phyloP scores from a whole-genome alignment of 1,140 invertebrate genomes.

The Gryllus bimaculatus region DNA sequence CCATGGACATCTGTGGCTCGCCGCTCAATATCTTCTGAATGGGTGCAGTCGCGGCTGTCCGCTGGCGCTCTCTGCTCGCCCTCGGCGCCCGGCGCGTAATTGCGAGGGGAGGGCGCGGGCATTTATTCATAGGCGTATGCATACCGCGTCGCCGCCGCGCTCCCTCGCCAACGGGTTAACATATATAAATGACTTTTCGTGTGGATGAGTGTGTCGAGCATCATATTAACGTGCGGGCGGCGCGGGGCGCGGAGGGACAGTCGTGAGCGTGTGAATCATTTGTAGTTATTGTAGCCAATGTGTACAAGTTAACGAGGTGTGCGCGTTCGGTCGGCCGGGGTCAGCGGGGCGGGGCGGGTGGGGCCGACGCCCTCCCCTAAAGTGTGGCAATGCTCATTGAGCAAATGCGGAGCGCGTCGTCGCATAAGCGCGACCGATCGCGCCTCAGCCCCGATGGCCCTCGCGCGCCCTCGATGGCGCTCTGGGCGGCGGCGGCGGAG shows the following conservation, averaged over 20 bases:
- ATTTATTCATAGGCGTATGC: background rate
- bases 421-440: too few species aligned
- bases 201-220: background rate
- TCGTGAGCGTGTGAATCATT: background rate
- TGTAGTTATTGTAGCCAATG: background rate
- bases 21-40: too few species aligned
- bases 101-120: background rate
- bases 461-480: too few species aligned
- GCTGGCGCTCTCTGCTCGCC: background rate
- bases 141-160: background rate
- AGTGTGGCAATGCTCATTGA: too few species aligned
- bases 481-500: too few species aligned
- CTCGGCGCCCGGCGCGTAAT: background rate
- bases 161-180: background rate
- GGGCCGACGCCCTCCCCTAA: too few species aligned
- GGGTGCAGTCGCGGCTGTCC: too few species aligned
- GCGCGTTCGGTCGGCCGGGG: background rate
- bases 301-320: background rate
- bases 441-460: too few species aligned
- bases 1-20: too few species aligned
- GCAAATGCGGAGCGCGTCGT: too few species aligned
- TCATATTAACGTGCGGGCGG: background rate
- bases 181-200: slow-evolving; percentile 6
- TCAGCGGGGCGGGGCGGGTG: too few species aligned
- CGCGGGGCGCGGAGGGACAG: background rate